Evolutionary conservation across 2,797 vertebrate species (phyloP).

Genomic region (Lacerta viridis): DNA sequence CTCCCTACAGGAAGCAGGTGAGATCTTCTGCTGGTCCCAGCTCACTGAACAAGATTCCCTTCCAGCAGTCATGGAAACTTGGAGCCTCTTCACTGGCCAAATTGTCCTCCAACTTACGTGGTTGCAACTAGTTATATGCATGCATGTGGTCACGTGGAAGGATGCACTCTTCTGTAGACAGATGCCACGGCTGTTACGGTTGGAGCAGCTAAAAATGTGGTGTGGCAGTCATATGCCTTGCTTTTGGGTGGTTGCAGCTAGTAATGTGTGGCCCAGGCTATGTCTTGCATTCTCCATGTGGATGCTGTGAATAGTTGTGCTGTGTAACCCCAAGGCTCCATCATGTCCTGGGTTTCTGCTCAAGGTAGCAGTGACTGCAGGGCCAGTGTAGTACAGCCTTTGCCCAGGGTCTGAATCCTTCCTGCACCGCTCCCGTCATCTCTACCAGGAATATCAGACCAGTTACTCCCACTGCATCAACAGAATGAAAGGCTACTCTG

Average conservation of each 20-base stretch:
- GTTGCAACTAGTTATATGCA: background rate
- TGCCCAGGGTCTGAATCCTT: background rate
- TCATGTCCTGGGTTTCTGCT: background rate
- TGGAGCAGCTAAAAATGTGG: too few relatives aligned
- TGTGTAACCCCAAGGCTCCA: too few relatives aligned
- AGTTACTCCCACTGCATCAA: background rate
- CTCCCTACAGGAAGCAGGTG: constrained; percentile 97
- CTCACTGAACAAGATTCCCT: background rate
- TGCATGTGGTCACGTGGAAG: too few relatives aligned
- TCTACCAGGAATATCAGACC: background rate
- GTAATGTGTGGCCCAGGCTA: background rate
- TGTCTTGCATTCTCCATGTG: background rate
- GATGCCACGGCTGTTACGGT: too few relatives aligned
- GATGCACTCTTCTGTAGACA: too few relatives aligned
- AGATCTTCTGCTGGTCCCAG: constrained; percentile 3
- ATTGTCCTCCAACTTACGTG: background rate
- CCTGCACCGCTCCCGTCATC: background rate
- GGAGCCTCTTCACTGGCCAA: background rate
- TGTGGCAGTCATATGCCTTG: background rate
- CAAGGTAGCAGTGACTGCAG: background rate
- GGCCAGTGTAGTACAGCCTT: background rate
- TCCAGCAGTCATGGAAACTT: background rate
- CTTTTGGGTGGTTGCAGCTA: background rate
- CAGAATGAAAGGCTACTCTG: background rate
- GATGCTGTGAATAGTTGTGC: background rate